These are phyloP conservation scores for Sinocyclocheilus rhinocerous DNA, from an alignment of 2,113 vertebrate genomes.

Conservation along the genomic window DNA sequence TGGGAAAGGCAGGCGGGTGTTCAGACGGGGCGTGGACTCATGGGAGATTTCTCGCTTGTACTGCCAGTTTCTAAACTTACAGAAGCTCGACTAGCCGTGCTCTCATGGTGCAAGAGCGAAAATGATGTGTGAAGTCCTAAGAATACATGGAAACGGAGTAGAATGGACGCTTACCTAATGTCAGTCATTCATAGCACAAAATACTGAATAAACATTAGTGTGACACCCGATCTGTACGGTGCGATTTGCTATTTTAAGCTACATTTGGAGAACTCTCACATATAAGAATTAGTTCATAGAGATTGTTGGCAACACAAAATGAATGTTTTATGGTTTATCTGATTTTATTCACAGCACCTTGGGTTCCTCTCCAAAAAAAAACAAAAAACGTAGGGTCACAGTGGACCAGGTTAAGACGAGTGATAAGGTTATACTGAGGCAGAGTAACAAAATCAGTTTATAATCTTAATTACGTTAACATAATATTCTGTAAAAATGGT, in stretches of 20 bases:
- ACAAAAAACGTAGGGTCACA: no score
- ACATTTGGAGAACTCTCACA: background rate
- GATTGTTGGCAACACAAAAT: background rate
- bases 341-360: background rate
- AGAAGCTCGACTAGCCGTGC: constrained; percentile 9
- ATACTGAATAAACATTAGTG: background rate
- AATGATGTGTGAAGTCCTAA: constrained; percentile 29
- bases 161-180: background rate
- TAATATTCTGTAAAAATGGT: no score
- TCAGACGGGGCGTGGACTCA: constrained; percentile 40
- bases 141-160: background rate
- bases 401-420: no score
- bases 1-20: constrained; percentile 44
- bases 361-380: background rate
- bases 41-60: constrained; percentile 37
- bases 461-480: no score
- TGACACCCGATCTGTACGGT: background rate
- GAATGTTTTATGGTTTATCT: no score
- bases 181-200: background rate
- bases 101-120: constrained; percentile 24
- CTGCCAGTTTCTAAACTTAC: constrained; percentile 43
- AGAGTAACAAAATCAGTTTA: no score
- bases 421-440: no score
- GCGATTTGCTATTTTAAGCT: background rate
- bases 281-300: background rate